phyloP scores from a whole-genome alignment of 2,888 invertebrate genomes.

The Yponomeuta cagnagella region DNA sequence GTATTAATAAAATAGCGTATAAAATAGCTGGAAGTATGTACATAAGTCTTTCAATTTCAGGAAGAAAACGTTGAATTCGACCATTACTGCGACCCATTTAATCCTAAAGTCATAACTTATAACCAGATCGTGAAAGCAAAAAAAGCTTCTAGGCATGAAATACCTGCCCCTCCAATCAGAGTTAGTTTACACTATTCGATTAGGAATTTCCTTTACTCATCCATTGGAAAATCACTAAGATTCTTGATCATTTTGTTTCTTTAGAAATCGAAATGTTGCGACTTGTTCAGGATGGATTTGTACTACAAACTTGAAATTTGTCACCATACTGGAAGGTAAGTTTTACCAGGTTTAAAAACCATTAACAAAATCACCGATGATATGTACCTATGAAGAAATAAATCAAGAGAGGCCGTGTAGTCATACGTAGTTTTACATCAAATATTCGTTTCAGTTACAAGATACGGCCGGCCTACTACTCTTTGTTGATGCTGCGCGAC shows the following conservation, averaged over 20 bases:
- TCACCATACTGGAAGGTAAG: slow-evolving; percentile 92
- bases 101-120: slow-evolving; percentile 56
- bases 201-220: too few relatives aligned
- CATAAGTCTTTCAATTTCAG: neutral
- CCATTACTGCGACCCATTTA: slow-evolving; percentile 37
- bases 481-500: slow-evolving; percentile 81
- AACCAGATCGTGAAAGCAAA: slow-evolving; percentile 78
- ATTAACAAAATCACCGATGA: too few relatives aligned
- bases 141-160: slow-evolving; percentile 31
- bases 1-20: too few relatives aligned
- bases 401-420: neutral
- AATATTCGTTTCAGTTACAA: slow-evolving; percentile 81
- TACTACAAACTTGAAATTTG: slow-evolving; percentile 95
- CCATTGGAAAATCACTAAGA: too few relatives aligned
- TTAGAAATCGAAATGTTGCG: slow-evolving; percentile 86
- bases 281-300: slow-evolving; percentile 86
- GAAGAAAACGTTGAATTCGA: slow-evolving; percentile 33
- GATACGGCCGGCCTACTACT: slow-evolving; percentile 92
- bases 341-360: too few relatives aligned
- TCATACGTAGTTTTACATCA: neutral
- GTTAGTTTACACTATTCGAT: slow-evolving; percentile 49
- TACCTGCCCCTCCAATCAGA: slow-evolving; percentile 29
- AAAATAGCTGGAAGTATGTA: too few relatives aligned
- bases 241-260: neutral
- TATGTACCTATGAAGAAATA: neutral